These are phyloP conservation scores for Thalassarche chlororhynchos DNA, from an alignment of 2,113 vertebrate species.

Conservation along the genomic window DNA sequence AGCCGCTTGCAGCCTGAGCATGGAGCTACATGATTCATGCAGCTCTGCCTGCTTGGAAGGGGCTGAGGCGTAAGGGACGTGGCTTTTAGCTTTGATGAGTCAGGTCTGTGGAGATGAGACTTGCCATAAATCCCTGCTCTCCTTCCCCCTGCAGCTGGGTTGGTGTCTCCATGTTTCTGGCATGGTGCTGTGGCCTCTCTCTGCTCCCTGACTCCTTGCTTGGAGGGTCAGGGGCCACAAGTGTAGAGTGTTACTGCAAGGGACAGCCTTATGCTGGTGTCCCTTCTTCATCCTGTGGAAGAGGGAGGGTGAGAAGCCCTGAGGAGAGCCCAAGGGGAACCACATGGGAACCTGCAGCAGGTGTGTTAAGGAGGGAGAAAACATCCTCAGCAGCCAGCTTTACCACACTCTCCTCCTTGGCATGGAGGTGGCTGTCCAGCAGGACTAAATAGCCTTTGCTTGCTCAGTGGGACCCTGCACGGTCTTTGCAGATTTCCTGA, in stretches of 20 bases:
- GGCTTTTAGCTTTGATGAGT: neutral
- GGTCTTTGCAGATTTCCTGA: neutral
- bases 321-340: neutral
- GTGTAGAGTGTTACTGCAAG: neutral
- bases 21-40: neutral
- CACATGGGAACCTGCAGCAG: neutral
- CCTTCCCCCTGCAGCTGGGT: neutral
- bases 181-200: neutral
- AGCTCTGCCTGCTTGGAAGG: neutral
- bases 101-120: neutral
- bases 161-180: neutral
- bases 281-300: neutral
- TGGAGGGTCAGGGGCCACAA: neutral
- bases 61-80: fast-evolving
- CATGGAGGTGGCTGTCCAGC: neutral
- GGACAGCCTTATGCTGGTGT: neutral
- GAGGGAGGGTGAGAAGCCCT: neutral
- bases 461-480: neutral
- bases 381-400: neutral
- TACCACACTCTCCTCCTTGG: neutral
- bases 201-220: neutral
- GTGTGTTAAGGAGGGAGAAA: neutral
- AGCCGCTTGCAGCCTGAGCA: neutral
- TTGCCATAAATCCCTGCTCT: neutral
- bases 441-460: neutral